Evolutionary conservation across 92 coral and sea anemone genomes (phyloP), one percentile per base, ranked within the genome.

Genomic region (Phymanthus crucifer): DNA sequence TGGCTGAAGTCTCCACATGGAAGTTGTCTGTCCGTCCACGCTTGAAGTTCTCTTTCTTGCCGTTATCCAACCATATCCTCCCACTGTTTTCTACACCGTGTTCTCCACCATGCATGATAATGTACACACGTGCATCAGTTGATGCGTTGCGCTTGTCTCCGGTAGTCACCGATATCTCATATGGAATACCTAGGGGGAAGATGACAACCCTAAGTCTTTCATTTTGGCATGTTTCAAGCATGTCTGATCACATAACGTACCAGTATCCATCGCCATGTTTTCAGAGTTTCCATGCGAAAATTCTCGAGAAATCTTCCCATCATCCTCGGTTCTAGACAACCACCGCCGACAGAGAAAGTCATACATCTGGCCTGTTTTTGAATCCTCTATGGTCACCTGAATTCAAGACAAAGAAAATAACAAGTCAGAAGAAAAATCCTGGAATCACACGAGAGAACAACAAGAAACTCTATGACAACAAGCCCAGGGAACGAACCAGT

Each of bases 21-120:
- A 95, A 93, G 31, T 93, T 95, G 78, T 93, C 98, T 14, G 98
- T 95, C 70, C 99, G 84, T 66, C 93, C 98, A 74, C 90, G 87
- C 83, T 93, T 72, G 66, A 89, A 96, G 70, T 91, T 96, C 78
- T 88, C 97, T 33, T 87, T 89, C 70, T 87, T 71, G 33, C 89
- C 90, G 71, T 91, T 96, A 66, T 88, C 91, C 27, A 96, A 84
- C 93, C 97, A 94, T 19, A 96, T 88, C 56, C 89, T 96, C 33
- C 99, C 98, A 61, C 99, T 96, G 87, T 93, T 96, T 58, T 77
- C 75, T 57, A 89, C 87, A 1, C 99, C 98, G 10, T 95, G 91
- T 36, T 96, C 98, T 24, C 99, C 99, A 8, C 99, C 97, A 45
- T 96, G 89, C 74, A 96, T 77, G 33, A 96, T 86, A 45, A 96